Conservation (phyloP, 2,113 vertebrate species). For the Campylorhamphus procurvoides region DNA sequence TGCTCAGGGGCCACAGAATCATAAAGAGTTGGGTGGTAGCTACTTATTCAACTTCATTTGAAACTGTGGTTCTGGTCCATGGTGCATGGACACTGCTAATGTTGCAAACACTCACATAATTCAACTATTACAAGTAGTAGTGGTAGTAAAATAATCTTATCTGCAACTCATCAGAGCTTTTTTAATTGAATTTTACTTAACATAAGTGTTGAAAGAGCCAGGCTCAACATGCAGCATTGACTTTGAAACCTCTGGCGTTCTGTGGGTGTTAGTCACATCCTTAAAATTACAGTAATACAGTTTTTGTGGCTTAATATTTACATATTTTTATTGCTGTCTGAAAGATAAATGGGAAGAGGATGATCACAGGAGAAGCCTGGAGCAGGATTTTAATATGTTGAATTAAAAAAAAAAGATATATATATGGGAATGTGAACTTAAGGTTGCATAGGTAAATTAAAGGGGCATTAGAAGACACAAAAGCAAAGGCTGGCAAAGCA, state of each 20-base stretch:
- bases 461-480: neutral
- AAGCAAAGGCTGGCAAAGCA: neutral
- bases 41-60: neutral
- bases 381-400: slow-evolving; percentile 60
- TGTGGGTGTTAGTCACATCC: slow-evolving; percentile 71
- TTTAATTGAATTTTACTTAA: slow-evolving; percentile 68
- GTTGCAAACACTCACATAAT: slow-evolving; percentile 23
- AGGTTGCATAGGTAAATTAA: slow-evolving; percentile 49
- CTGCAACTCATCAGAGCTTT: slow-evolving; percentile 51
- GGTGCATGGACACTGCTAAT: neutral
- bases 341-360: slow-evolving; percentile 69
- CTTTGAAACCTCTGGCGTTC: slow-evolving; percentile 67
- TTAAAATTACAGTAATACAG: slow-evolving; percentile 66
- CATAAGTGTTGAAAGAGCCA: slow-evolving; percentile 52
- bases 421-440: slow-evolving; percentile 53
- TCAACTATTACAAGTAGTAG: slow-evolving; percentile 22
- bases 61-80: neutral
- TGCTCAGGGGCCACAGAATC: neutral
- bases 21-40: neutral
- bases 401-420: slow-evolving; percentile 15
- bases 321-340: slow-evolving; percentile 69
- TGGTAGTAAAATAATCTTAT: slow-evolving; percentile 65
- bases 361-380: slow-evolving; percentile 61
- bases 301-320: slow-evolving; percentile 72
- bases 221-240: slow-evolving; percentile 42